A percentile compares a stretch with the other conserved stretches of the same genome.
Conservation (phyloP, 2,113 vertebrate genomes). For the Bubo bubo region DNA sequence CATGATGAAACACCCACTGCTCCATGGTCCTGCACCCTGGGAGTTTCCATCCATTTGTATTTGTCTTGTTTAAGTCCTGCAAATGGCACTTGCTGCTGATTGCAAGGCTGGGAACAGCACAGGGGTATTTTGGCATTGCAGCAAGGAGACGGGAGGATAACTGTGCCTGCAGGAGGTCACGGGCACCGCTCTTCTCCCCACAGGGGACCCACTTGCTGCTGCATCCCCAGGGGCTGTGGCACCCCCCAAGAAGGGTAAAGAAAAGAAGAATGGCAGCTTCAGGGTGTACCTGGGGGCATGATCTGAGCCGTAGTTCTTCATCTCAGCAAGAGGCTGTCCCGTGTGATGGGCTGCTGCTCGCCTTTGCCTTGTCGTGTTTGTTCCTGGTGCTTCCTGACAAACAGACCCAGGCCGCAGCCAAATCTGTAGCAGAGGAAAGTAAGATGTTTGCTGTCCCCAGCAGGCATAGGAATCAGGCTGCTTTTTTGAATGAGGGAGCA, state of each 20-base stretch:
- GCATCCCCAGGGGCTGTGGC: not conserved
- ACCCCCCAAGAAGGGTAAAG: not conserved
- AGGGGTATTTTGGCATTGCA: not conserved
- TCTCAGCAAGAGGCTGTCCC: fast-evolving
- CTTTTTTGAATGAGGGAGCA: not conserved
- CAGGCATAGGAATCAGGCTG: not conserved
- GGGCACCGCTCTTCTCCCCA: not conserved
- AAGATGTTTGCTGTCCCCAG: not conserved
- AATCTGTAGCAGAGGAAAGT: not conserved
- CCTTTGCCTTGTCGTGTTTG: not conserved
- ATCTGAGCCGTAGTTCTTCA: not conserved
- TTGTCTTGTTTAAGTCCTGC: not conserved
- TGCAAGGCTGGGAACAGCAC: not conserved
- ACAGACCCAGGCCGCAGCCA: fast-evolving
- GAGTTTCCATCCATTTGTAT: not conserved
- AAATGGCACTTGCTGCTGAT: not conserved
- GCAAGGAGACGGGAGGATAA: not conserved
- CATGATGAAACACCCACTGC: not conserved
- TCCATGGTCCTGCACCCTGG: not conserved
- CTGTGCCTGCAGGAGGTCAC: not conserved
- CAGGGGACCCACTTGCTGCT: not conserved
- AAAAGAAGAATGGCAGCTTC: not conserved
- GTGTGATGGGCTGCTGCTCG: not conserved
- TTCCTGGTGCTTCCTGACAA: not conserved
- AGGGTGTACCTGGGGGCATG: not conserved